Evolutionary conservation across 2,113 vertebrate genomes (phyloP), one percentile per base, ranked within the genome.

Genomic region (Aegypius monachus): DNA sequence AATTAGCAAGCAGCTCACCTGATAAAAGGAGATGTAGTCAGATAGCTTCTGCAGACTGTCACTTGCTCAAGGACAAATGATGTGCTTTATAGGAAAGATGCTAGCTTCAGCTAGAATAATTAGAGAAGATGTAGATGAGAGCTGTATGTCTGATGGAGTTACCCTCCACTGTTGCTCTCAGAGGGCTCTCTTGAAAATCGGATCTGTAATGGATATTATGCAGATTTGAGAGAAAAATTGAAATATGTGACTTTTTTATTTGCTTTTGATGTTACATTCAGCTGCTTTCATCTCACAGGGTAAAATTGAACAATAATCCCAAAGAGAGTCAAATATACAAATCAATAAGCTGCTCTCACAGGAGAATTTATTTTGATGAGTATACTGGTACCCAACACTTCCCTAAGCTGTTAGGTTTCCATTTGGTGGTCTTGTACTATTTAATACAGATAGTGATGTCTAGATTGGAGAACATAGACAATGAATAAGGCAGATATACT

Each of bases 241-340:
- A 95, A 97, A 97, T 81, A 88, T 67, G 86, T 11, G 4, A 92
- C 92, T 95, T 94, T 92, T 89, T 92, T 86, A 82, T 90, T 80
- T 91, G 77, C 94, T 97, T 97, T 97, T 97, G 96, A 97, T 97
- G 95, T 94, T 95, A 22, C 73, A 47, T 85, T 95, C 88, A 73
- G 81, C 68, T 42, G 47, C 96, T 97, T 97, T 97, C 94, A 96
- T 97, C 93, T 94, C 55, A 2, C 66, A 96, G 95, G 96, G 96
- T 97, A 93, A 96, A 96, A 95, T 95, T 96, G 90, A 92, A 93
- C 96, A 95, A 90, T 95, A 96, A 95, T 95, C 93, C 95, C 93
- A 65, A 89, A 86, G 94, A 92, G 93, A 95, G 88, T 96, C 81
- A 95, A 91, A 96, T 95, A 87, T 38, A 96, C 87, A 96, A 96